phyloP scores from a whole-genome alignment of 2,888 invertebrate species.

The Yponomeuta plumbellus region DNA sequence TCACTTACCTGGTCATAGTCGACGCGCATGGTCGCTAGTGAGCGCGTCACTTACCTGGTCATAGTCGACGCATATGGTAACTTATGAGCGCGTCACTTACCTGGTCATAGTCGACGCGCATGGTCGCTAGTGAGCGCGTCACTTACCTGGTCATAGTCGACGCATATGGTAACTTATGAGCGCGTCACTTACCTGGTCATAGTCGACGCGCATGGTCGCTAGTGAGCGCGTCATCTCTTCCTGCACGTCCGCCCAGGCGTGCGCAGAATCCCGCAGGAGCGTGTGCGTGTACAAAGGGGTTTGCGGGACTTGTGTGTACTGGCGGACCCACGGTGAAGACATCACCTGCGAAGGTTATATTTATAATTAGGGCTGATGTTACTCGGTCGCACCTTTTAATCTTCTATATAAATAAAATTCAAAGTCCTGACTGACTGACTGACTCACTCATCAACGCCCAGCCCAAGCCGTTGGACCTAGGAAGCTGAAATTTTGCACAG shows the following conservation, averaged over 20 bases:
- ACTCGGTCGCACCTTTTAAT: no score
- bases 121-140: not conserved
- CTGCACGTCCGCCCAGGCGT: conserved; percentile 97
- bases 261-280: conserved; percentile 92
- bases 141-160: conserved; percentile 92
- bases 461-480: no score
- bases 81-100: no score
- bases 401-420: no score
- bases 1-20: no score
- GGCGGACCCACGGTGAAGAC: conserved; percentile 64
- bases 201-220: conserved; percentile 98
- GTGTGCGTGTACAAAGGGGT: conserved; percentile 95
- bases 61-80: no score
- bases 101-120: not conserved
- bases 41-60: no score
- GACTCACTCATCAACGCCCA: no score
- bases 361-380: no score
- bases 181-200: conserved; percentile 98
- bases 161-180: conserved; percentile 97
- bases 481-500: no score
- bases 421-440: no score
- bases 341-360: conserved; percentile 47
- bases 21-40: no score
- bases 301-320: conserved; percentile 92
- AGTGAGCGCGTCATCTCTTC: conserved; percentile 99